These are phyloP conservation scores for Euspilapteryx auroguttella DNA, from an alignment of 2,888 invertebrate species.

Conservation along the genomic window DNA sequence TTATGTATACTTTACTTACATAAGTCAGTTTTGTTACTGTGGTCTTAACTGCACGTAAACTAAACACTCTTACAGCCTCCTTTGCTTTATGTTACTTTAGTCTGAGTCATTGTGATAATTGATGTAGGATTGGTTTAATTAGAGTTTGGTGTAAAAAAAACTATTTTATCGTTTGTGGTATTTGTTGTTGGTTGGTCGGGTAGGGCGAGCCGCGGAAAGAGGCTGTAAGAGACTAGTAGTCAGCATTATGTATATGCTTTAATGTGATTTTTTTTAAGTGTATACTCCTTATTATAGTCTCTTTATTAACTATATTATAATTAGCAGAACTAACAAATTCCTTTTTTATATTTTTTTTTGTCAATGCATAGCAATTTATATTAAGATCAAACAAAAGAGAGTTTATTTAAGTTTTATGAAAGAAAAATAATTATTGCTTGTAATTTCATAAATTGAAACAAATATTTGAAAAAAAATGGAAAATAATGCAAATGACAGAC, in stretches of 20 bases:
- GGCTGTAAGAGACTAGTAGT: slow-evolving; percentile 58
- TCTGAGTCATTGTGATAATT: slow-evolving; percentile 55
- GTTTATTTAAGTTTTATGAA: slow-evolving; percentile 61
- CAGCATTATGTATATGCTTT: slow-evolving; percentile 64
- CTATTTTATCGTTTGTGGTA: slow-evolving; percentile 25
- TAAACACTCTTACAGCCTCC: slow-evolving; percentile 51
- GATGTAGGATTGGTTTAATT: slow-evolving; percentile 11
- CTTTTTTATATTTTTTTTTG: slow-evolving; percentile 37
- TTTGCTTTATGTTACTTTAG: slow-evolving; percentile 45
- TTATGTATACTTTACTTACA: slow-evolving; percentile 49
- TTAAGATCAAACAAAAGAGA: slow-evolving; percentile 56
- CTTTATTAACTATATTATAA: slow-evolving; percentile 43
- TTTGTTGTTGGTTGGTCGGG: slow-evolving; percentile 44
- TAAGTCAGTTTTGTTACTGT: slow-evolving; percentile 61
- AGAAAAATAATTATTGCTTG: slow-evolving; percentile 11
- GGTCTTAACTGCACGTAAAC: slow-evolving; percentile 54
- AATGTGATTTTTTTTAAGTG: slow-evolving; percentile 63
- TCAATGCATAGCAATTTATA: slow-evolving; percentile 54
- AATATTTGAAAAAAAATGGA: slow-evolving; percentile 28
- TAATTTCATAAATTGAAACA: no score
- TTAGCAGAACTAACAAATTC: slow-evolving; percentile 57
- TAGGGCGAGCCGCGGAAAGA: slow-evolving; percentile 21
- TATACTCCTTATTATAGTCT: slow-evolving; percentile 59
- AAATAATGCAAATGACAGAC: slow-evolving; percentile 60
- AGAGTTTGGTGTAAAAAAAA: slow-evolving; percentile 20